These are phyloP conservation scores for Drosophila subsilvestris DNA, from an alignment of 2,888 invertebrate genomes.

Conservation along the genomic window DNA sequence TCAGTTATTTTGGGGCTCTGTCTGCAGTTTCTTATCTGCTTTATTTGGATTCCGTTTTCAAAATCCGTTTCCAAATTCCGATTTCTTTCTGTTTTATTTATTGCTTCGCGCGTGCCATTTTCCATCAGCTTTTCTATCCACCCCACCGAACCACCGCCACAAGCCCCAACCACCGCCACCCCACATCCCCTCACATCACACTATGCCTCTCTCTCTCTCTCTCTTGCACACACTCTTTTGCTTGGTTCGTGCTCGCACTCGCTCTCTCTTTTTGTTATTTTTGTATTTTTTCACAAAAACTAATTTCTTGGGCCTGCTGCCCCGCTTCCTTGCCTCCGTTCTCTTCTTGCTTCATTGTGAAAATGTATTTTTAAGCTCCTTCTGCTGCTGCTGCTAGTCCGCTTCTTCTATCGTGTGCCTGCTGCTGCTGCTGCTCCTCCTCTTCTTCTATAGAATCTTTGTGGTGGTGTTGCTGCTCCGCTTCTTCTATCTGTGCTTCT, in stretches of 20 bases:
- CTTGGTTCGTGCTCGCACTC: conserved; percentile 12
- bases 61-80: conserved; percentile 1
- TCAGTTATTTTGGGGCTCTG: conserved; percentile 10
- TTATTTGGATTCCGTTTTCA: conserved; percentile 13
- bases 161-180: not conserved
- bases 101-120: conserved; percentile 74
- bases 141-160: conserved; percentile 6
- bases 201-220: conserved; percentile 21
- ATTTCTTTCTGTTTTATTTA: conserved; percentile 53
- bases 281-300: conserved; percentile 30
- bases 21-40: conserved; percentile 21
- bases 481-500: conserved; percentile 39
- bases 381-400: conserved; percentile 38
- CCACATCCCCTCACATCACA: conserved; percentile 15
- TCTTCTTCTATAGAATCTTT: conserved; percentile 30
- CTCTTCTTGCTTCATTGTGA: conserved; percentile 75
- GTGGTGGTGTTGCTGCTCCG: conserved; percentile 39
- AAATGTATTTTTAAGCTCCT: conserved; percentile 78
- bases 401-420: conserved; percentile 39
- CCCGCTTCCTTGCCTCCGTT: conserved; percentile 68
- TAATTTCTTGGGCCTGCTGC: conserved; percentile 35
- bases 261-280: conserved; percentile 35
- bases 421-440: conserved; percentile 53
- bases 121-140: conserved; percentile 27
- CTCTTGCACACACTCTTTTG: not conserved